These are phyloP conservation scores for Pholis gunnellus DNA, from an alignment of 2,113 vertebrate genomes.

Conservation along the genomic window DNA sequence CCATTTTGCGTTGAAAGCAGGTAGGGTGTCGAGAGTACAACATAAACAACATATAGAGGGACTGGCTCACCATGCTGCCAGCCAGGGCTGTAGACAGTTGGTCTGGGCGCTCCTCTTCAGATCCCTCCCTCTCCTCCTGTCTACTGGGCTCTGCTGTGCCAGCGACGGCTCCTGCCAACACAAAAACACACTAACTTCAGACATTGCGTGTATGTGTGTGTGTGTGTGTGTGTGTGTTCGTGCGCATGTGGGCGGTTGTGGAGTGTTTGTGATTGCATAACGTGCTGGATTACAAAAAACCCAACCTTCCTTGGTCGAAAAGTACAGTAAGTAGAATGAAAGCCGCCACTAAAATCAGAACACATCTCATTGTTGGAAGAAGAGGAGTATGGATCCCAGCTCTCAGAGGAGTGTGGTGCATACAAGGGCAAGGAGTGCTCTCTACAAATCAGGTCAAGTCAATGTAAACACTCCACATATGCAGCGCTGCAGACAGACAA, in stretches of 20 bases:
- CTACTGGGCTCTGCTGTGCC: conserved; percentile 69
- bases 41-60: conserved; percentile 18
- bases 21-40: background rate
- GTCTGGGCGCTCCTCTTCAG: conserved; percentile 66
- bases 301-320: conserved; percentile 15
- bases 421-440: conserved; percentile 1
- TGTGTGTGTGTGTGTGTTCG: conserved; percentile 20
- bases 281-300: conserved; percentile 35
- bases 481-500: conserved; percentile 39
- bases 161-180: conserved; percentile 75
- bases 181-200: conserved; percentile 57
- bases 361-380: background rate
- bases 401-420: background rate
- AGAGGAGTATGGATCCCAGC: background rate
- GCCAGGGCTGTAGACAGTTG: conserved; percentile 63
- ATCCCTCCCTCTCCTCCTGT: conserved; percentile 74
- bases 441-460: conserved; percentile 45
- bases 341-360: conserved; percentile 22
- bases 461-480: conserved; percentile 46
- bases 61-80: conserved; percentile 82
- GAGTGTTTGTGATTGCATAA: conserved; percentile 27
- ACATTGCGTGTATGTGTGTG: conserved; percentile 25
- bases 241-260: conserved; percentile 21
- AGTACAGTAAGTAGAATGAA: conserved; percentile 34
- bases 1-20: conserved; percentile 1